A percentile compares a stretch with the other conserved stretches of the same genome.
These are phyloP conservation scores for Limenitis arthemis DNA, from an alignment of 2,888 invertebrate species.

Conservation along the genomic window DNA sequence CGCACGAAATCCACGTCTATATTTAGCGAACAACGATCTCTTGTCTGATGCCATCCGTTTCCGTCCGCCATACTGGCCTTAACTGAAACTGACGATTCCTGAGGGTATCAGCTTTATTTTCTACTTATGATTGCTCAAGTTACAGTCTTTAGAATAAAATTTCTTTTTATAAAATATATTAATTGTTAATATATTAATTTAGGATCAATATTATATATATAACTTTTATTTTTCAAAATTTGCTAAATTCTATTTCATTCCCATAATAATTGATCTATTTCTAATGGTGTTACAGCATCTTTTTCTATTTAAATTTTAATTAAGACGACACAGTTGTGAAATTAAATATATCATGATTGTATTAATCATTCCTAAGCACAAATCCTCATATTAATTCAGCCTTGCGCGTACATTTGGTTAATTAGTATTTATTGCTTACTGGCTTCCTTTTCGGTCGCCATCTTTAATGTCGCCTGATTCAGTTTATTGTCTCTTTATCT, in stretches of 20 bases:
- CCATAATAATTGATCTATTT: background rate
- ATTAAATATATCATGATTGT: constrained; percentile 9
- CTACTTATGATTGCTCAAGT: constrained; percentile 9
- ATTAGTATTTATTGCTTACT: constrained; percentile 43
- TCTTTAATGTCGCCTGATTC: constrained; percentile 23
- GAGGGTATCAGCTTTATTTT: constrained; percentile 14
- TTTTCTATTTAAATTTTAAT: background rate
- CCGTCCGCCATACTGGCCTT: constrained; percentile 40
- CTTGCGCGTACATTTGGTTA: constrained; percentile 55
- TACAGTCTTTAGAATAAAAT: constrained; percentile 4
- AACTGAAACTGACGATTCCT: constrained; percentile 20
- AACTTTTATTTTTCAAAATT: background rate
- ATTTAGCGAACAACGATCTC: constrained; percentile 64
- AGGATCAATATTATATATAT: background rate
- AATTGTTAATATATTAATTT: background rate
- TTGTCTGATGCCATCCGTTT: constrained; percentile 55
- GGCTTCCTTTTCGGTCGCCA: constrained; percentile 26
- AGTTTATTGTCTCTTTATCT: constrained; percentile 21
- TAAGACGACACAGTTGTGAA: background rate
- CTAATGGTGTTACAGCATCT: too few relatives aligned
- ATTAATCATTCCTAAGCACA: constrained; percentile 40
- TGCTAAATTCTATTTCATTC: background rate
- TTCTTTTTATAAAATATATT: background rate
- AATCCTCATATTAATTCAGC: constrained; percentile 59
- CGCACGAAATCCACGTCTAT: constrained; percentile 38